Percentiles rank a stretch among this genome's conserved stretches.
These are phyloP conservation scores for Leptopilina clavipes DNA, from an alignment of 1,140 invertebrate species.

Conservation along the genomic window DNA sequence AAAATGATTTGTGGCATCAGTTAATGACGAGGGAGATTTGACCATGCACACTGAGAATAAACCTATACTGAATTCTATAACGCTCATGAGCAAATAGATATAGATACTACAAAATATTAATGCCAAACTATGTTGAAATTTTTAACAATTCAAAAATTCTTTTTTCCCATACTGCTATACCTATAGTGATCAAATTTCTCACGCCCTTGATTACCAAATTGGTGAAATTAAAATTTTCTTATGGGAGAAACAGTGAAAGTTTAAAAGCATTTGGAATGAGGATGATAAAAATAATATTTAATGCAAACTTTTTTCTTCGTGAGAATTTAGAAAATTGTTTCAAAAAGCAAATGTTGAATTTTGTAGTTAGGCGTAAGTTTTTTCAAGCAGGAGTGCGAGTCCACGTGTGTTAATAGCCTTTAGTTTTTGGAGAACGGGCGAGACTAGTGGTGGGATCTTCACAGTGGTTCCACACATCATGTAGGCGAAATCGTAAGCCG, in stretches of 20 bases:
- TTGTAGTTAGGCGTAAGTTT: not conserved
- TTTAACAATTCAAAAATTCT: too few relatives aligned
- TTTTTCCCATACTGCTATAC: too few relatives aligned
- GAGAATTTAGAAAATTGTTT: not conserved
- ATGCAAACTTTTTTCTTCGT: not conserved
- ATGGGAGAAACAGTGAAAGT: not conserved
- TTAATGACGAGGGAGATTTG: constrained; percentile 6
- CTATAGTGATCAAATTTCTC: too few relatives aligned
- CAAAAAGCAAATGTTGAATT: not conserved
- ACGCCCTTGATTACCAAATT: too few relatives aligned
- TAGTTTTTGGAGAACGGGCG: constrained; percentile 21
- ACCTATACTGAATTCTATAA: too few relatives aligned
- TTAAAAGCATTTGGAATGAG: not conserved
- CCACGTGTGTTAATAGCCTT: not conserved
- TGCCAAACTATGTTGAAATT: too few relatives aligned
- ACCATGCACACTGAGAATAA: not conserved
- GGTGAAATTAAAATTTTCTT: too few relatives aligned
- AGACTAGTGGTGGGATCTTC: not conserved
- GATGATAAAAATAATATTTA: not conserved
- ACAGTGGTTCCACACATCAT: too few relatives aligned
- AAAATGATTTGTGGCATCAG: not conserved
- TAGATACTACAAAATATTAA: too few relatives aligned
- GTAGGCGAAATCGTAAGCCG: too few relatives aligned
- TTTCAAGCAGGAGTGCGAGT: not conserved
- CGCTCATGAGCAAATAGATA: too few relatives aligned